Percentiles rank a stretch among this genome's conserved stretches.
Evolutionary conservation across 2,888 invertebrate genomes (phyloP).

Genomic region (Uropetala carovei): DNA sequence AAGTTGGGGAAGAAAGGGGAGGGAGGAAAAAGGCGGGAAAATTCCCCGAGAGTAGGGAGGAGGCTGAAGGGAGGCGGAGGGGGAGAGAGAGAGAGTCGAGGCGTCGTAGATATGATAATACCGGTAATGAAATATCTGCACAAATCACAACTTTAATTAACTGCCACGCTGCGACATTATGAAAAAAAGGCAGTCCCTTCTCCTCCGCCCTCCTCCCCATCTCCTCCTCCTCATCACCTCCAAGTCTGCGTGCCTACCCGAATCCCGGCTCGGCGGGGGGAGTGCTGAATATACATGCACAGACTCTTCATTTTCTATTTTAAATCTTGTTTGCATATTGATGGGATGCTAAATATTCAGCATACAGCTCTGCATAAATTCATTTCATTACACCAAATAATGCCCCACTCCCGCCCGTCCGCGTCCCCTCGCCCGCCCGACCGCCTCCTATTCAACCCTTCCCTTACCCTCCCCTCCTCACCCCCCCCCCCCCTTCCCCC

Average conservation of each 20-base stretch:
- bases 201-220: neutral
- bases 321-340: slow-evolving; percentile 70
- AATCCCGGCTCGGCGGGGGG: slow-evolving; percentile 33
- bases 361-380: slow-evolving; percentile 82
- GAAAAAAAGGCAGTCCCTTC: slow-evolving; percentile 47
- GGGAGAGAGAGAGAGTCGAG: slow-evolving; percentile 57
- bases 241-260: slow-evolving; percentile 38
- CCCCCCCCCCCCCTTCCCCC: neutral
- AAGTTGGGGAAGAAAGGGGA: slow-evolving; percentile 62
- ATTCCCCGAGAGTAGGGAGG: neutral
- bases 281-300: slow-evolving; percentile 69
- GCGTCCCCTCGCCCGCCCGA: slow-evolving; percentile 66
- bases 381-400: slow-evolving; percentile 82
- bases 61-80: neutral
- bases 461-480: slow-evolving; percentile 67
- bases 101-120: slow-evolving; percentile 64
- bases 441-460: slow-evolving; percentile 71
- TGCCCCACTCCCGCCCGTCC: slow-evolving; percentile 73
- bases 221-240: slow-evolving; percentile 44
- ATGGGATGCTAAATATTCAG: slow-evolving; percentile 76
- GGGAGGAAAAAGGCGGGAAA: neutral
- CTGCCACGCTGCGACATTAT: slow-evolving; percentile 68
- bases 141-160: slow-evolving; percentile 72
- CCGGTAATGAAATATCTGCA: slow-evolving; percentile 67
- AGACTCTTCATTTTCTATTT: slow-evolving; percentile 69